phyloP scores from a whole-genome alignment of 2,113 vertebrate genomes.

The Microtus oregoni region DNA sequence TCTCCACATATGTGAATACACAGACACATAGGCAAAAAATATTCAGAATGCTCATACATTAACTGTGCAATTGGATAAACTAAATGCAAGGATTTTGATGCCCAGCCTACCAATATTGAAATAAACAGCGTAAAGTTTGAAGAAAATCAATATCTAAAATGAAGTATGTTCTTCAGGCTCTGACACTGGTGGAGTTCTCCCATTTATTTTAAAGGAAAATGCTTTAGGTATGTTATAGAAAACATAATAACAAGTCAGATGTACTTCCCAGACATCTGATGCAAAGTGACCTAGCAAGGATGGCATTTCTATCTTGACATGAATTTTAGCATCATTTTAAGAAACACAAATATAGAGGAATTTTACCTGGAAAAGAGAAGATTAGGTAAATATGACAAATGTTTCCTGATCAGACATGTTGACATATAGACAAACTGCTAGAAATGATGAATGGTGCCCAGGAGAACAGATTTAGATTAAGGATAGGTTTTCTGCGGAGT shows the following conservation, averaged over 20 bases:
- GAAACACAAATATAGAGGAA: conserved; percentile 3
- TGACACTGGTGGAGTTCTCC: not conserved
- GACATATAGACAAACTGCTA: not conserved
- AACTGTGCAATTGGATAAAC: not conserved
- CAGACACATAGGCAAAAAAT: not conserved
- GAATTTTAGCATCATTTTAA: not conserved
- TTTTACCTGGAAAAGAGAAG: not conserved
- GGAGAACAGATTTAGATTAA: not conserved
- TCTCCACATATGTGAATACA: not conserved
- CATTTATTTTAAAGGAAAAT: not conserved
- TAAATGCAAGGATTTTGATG: not conserved
- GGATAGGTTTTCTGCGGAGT: not conserved
- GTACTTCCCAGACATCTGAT: not conserved
- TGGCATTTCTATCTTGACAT: not conserved
- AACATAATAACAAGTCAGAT: not conserved
- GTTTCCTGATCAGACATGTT: conserved; percentile 22
- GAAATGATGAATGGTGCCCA: not conserved
- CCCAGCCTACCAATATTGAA: not conserved
- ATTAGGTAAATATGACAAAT: not conserved
- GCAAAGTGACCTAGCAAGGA: not conserved
- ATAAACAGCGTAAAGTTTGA: not conserved
- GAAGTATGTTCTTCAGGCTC: conserved; percentile 16
- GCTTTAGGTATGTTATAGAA: not conserved
- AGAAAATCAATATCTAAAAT: not conserved
- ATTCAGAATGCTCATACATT: not conserved